Base-by-base conservation (phyloP, 2,113 vertebrate species). In the Odocoileus virginianus region DNA sequence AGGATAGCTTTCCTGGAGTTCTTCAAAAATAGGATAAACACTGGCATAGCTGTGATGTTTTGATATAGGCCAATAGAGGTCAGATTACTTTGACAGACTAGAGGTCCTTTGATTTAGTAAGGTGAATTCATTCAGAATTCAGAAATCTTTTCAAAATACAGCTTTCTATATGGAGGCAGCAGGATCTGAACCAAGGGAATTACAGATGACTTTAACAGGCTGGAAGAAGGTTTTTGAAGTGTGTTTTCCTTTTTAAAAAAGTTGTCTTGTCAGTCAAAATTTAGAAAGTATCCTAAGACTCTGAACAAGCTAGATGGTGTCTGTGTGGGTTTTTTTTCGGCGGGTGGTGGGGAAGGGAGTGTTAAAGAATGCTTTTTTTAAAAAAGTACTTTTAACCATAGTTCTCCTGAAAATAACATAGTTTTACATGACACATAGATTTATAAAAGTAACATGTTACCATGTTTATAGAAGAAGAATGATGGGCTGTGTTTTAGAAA, bases 1-100 rank as follows among this genome's bases (percentile, higher is more conserved):
- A 60, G 67, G 92, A 86, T 97, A 61, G 82, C 45, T 85, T 97
- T 94, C 52, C 45, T 54, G 55, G 43, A 71, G 67, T 82, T 94
- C 61, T 96, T 95, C 83, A 81, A 94, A 95, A 95, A 93, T 67
- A 79, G 55, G 30, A 50, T 84, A 91, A 95, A 95, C 28, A 58
- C 11, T 28, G 30, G n/a, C 87, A 57, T 43, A 83, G 2, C 87
- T 94, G 36, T 95, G 81, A 86, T 98, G 87, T 90, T 98, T 96
- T 86, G 90, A 97, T 97, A 96, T 96, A 95, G 87, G 82, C 57
- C 55, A 83, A 1, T 33, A 30, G 50, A 95, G 91, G 82, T 97
- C 79, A 97, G 81, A 91, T 94, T 88, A 91, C 47, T 91, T 91
- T 91, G 94, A 87, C 86, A 96, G 52, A 92, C 78, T 27, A 9